phyloP scores from a whole-genome alignment of 2,888 invertebrate species.

The Boloria selene region DNA sequence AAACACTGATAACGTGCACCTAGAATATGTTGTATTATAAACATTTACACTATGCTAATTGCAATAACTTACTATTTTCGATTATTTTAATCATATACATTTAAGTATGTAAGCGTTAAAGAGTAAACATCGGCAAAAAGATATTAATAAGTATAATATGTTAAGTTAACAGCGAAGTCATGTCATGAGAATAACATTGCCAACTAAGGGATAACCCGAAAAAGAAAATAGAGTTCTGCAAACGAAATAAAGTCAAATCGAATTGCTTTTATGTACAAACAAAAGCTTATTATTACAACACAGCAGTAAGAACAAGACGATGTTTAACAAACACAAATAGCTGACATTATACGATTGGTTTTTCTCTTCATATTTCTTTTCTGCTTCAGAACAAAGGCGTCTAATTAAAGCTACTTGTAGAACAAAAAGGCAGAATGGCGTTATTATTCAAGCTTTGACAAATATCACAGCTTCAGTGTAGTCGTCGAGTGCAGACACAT shows the following conservation, averaged over 20 bases:
- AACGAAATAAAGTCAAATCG: conserved; percentile 3
- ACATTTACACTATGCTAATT: no score
- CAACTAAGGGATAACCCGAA: neutral
- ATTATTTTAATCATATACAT: neutral
- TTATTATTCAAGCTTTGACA: conserved; percentile 21
- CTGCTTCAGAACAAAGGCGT: conserved; percentile 16
- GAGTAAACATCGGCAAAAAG: neutral
- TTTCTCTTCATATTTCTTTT: conserved; percentile 19
- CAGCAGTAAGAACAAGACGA: conserved; percentile 10
- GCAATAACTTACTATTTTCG: neutral
- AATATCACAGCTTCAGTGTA: conserved; percentile 19
- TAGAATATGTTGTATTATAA: no score
- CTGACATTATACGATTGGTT: conserved; percentile 9
- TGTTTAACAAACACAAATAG: conserved; percentile 8
- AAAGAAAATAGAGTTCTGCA: neutral
- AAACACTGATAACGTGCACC: no score
- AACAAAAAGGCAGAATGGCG: conserved; percentile 16
- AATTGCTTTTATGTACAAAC: conserved; percentile 6
- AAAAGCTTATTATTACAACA: conserved; percentile 16
- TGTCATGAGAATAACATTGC: neutral
- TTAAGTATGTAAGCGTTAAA: neutral
- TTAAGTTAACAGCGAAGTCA: neutral
- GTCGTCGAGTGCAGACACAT: conserved; percentile 14
- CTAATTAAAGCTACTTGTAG: conserved; percentile 23
- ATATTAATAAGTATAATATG: neutral